A percentile compares a stretch with the other conserved stretches of the same genome.
phyloP scores from a whole-genome alignment of 2,113 vertebrate species.

The Formicarius rufipectus region DNA sequence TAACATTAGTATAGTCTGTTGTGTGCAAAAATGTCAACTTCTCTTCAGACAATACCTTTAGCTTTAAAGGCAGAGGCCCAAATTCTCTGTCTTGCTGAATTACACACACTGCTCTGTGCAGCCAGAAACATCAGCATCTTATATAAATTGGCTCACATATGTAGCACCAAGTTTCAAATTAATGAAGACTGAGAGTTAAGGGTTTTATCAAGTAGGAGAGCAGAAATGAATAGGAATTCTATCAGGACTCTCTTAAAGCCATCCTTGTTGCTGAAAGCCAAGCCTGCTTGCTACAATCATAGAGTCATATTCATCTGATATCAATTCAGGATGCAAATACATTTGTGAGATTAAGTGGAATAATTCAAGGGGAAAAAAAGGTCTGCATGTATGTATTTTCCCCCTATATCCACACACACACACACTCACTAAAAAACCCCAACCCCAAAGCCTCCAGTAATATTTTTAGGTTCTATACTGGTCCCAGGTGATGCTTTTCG shows the following conservation, averaged over 20 bases:
- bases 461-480: not conserved
- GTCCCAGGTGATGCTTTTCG: conserved; percentile 27
- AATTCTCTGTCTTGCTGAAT: not conserved
- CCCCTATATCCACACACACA: not conserved
- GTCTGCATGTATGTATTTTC: not conserved
- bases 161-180: not conserved
- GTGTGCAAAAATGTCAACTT: not conserved
- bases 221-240: not conserved
- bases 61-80: not conserved
- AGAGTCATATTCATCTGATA: not conserved
- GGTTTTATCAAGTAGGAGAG: not conserved
- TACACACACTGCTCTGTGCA: not conserved
- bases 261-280: not conserved
- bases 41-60: not conserved
- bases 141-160: not conserved
- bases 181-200: not conserved
- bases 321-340: not conserved
- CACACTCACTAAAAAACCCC: not conserved
- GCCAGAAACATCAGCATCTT: fast-evolving
- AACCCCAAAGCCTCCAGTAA: not conserved
- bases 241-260: not conserved
- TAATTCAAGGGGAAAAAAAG: not conserved
- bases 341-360: not conserved
- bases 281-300: not conserved
- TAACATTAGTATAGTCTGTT: not conserved